A percentile compares a stretch with the other conserved stretches of the same genome.
phyloP scores from a whole-genome alignment of 2,888 invertebrate genomes.

The Molanna angustata region DNA sequence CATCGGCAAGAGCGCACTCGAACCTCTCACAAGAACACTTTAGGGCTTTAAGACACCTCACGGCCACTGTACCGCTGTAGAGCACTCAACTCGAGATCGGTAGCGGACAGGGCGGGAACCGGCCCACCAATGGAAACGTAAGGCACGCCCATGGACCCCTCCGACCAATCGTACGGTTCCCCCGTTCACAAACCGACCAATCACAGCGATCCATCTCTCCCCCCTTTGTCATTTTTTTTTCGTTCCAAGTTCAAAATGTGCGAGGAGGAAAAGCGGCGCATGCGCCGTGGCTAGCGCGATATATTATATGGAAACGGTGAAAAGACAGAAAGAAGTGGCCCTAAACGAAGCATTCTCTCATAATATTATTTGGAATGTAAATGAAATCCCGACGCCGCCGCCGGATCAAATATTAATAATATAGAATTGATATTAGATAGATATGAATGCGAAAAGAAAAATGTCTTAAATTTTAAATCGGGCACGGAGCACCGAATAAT shows the following conservation, averaged over 20 bases:
- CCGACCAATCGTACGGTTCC: constrained; percentile 8
- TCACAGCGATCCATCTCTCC: constrained; percentile 2
- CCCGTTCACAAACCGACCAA: neutral
- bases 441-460: constrained; percentile 24
- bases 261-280: constrained; percentile 3
- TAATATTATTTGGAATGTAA: constrained; percentile 28
- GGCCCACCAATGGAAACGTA: constrained; percentile 42
- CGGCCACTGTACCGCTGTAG: constrained; percentile 18
- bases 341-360: constrained; percentile 25
- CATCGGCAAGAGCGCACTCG: constrained; percentile 32
- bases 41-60: constrained; percentile 33
- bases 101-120: constrained; percentile 53
- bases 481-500: too few relatives aligned
- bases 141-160: constrained; percentile 6
- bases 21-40: constrained; percentile 32
- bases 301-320: constrained; percentile 25
- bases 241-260: neutral
- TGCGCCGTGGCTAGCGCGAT: constrained; percentile 6
- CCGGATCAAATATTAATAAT: constrained; percentile 16
- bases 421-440: too few relatives aligned
- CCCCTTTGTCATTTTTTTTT: constrained; percentile 2
- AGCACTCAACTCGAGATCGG: constrained; percentile 42
- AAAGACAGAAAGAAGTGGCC: constrained; percentile 23
- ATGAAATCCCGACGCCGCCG: constrained; percentile 18
- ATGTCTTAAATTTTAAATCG: too few relatives aligned